Conservation (phyloP, 2,797 vertebrate species). For the Clangula hyemalis region DNA sequence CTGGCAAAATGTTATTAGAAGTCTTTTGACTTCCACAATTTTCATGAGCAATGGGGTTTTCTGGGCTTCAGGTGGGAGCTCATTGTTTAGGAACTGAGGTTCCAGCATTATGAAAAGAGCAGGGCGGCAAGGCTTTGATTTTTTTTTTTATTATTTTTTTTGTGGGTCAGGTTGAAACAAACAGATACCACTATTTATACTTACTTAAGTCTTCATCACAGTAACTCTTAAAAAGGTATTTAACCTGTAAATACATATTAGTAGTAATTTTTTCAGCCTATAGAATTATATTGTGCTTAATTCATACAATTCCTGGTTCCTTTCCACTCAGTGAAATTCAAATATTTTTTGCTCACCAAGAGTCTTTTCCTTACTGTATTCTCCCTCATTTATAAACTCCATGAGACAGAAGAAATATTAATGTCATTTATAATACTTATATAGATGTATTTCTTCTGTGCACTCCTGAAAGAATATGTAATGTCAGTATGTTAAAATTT, state of each 20-base stretch:
- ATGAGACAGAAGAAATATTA: neutral
- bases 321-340: neutral
- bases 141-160: neutral
- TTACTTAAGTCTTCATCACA: neutral
- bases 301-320: neutral
- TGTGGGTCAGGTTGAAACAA: neutral
- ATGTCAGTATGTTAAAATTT: neutral
- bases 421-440: neutral
- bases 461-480: neutral
- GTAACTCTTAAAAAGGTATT: neutral
- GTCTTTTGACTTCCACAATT: neutral
- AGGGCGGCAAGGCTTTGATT: rapidly evolving
- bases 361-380: neutral
- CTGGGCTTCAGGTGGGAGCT: neutral
- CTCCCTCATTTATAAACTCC: neutral
- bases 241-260: neutral
- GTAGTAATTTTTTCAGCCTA: neutral
- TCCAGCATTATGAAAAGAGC: neutral
- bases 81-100: neutral
- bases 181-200: neutral
- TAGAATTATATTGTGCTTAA: neutral
- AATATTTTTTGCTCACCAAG: neutral
- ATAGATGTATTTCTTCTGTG: neutral
- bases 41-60: neutral
- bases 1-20: neutral